Conservation (phyloP, 2,113 vertebrate species). For the Oreochromis niloticus region DNA sequence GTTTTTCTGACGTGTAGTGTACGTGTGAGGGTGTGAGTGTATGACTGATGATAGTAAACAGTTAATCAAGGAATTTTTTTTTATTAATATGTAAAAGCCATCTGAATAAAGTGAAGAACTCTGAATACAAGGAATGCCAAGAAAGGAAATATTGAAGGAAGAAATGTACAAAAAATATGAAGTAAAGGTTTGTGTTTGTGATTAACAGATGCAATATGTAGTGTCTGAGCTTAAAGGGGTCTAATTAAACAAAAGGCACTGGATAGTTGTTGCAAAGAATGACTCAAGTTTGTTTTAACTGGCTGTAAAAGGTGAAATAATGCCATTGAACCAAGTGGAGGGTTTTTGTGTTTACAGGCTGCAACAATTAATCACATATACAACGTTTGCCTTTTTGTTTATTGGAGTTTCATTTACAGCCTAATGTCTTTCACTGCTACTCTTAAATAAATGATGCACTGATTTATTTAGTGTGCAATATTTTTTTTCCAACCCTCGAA, state of each 20-base stretch:
- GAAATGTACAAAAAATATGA: neutral
- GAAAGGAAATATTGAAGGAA: neutral
- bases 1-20: neutral
- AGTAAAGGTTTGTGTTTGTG: neutral
- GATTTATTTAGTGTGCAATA: neutral
- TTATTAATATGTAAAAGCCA: neutral
- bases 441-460: slow-evolving; percentile 34
- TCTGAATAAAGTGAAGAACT: neutral
- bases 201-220: neutral
- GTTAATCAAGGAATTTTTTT: neutral
- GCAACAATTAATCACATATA: neutral
- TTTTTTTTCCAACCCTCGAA: neutral
- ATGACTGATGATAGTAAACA: neutral
- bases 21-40: neutral
- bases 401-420: neutral
- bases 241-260: neutral
- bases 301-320: neutral
- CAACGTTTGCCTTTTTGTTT: neutral
- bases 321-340: neutral
- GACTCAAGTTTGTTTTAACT: neutral
- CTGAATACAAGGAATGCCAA: neutral
- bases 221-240: neutral
- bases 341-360: neutral
- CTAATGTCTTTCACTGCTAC: neutral
- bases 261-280: neutral